Evolutionary conservation across 2,113 vertebrate species (phyloP).

Genomic region (Corythornis cristatus): DNA sequence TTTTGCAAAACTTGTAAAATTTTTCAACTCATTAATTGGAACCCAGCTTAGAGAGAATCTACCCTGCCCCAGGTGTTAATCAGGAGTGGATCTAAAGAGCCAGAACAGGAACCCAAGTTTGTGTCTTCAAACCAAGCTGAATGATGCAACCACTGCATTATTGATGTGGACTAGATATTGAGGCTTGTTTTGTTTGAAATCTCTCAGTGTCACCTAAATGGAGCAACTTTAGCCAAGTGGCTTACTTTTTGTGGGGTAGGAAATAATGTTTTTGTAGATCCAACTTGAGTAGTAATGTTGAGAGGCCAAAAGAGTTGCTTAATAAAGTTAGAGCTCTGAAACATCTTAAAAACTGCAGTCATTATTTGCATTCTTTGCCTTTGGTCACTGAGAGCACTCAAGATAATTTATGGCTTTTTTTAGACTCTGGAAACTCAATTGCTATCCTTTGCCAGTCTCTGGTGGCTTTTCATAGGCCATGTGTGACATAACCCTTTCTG

Average conservation of each 20-base stretch:
- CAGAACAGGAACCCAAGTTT: neutral
- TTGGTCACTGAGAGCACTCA: neutral
- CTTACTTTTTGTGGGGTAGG: neutral
- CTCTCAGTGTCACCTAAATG: neutral
- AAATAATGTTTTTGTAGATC: neutral
- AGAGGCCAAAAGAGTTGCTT: neutral
- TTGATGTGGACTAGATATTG: neutral
- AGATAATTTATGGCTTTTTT: neutral
- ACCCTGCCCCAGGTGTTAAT: neutral
- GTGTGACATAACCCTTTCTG: neutral
- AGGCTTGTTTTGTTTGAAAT: neutral
- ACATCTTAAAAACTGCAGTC: neutral
- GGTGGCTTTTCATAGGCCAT: neutral
- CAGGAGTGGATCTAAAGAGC: neutral
- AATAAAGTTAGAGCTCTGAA: neutral
- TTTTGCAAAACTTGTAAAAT: neutral
- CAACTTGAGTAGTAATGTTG: neutral
- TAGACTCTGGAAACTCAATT: neutral
- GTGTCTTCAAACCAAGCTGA: neutral
- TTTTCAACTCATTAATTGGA: neutral
- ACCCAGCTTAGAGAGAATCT: neutral
- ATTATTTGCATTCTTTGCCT: neutral
- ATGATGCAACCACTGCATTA: neutral
- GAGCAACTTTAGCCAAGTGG: neutral
- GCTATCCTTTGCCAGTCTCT: neutral